phyloP scores from a whole-genome alignment of 2,113 vertebrate species.

The Xyliphius kryptos region DNA sequence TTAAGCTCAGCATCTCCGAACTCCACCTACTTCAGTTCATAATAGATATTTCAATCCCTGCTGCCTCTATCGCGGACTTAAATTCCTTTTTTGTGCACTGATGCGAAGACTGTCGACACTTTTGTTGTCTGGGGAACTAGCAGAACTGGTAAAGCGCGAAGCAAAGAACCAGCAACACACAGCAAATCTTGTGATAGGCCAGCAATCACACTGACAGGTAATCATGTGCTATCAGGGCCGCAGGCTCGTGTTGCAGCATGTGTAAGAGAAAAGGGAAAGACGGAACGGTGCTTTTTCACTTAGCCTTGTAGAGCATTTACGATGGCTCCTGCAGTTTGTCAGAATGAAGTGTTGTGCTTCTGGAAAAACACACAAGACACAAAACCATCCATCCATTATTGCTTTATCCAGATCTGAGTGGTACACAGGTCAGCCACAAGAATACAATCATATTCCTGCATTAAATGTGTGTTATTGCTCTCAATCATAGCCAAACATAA shows the following conservation, averaged over 20 bases:
- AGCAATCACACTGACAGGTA: conserved; percentile 23
- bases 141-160: conserved; percentile 24
- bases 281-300: background rate
- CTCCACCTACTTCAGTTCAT: background rate
- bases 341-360: background rate
- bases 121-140: conserved; percentile 32
- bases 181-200: conserved; percentile 12
- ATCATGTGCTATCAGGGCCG: conserved; percentile 16
- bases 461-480: too few relatives aligned
- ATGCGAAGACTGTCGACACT: background rate
- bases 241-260: conserved; percentile 4
- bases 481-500: too few relatives aligned
- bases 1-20: background rate
- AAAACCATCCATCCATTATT: too few relatives aligned
- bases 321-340: background rate
- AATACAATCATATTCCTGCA: too few relatives aligned
- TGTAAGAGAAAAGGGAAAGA: background rate
- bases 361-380: too few relatives aligned
- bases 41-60: conserved; percentile 8
- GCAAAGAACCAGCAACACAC: background rate
- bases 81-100: conserved; percentile 18
- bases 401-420: too few relatives aligned
- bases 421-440: too few relatives aligned
- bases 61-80: conserved; percentile 14
- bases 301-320: background rate